Percentiles rank a stretch among this genome's conserved stretches.
phyloP scores from a whole-genome alignment of 2,888 invertebrate genomes.

The Meghimatium bilineatum region DNA sequence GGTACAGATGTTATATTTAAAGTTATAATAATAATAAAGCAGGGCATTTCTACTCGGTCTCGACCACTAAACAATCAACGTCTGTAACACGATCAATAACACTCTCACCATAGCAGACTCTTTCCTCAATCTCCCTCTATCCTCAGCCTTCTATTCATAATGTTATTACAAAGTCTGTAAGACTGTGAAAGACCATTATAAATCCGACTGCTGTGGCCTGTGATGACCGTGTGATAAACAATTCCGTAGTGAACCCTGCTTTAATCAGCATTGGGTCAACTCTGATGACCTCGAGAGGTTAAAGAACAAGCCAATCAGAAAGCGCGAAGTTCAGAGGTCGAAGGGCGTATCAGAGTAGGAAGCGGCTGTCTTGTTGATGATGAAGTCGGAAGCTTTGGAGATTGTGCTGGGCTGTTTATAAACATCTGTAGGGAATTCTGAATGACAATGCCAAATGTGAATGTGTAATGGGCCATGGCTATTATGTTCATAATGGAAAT shows the following conservation, averaged over 20 bases:
- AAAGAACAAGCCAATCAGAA: conserved; percentile 48
- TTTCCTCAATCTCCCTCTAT: neutral
- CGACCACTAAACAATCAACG: neutral
- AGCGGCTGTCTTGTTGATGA: conserved; percentile 14
- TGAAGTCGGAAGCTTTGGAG: conserved; percentile 11
- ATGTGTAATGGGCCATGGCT: conserved; percentile 10
- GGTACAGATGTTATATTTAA: too few relatives aligned
- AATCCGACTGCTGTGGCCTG: conserved; percentile 20
- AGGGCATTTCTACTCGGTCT: too few relatives aligned
- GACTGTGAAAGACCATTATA: conserved; percentile 36
- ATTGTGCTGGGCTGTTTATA: conserved; percentile 18
- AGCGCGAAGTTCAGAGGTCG: conserved; percentile 45
- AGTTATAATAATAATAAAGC: too few relatives aligned
- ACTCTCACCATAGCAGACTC: neutral
- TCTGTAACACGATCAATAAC: neutral
- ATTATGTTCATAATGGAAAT: neutral
- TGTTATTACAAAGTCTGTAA: conserved; percentile 32
- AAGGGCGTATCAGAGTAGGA: conserved; percentile 27
- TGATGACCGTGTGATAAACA: conserved; percentile 44
- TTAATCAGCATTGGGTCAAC: conserved; percentile 44
- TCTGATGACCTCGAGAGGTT: conserved; percentile 38
- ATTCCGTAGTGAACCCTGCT: conserved; percentile 35
- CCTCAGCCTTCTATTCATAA: neutral
- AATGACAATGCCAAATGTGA: conserved; percentile 2
- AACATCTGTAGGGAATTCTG: conserved; percentile 16